Percentiles rank a stretch among this genome's conserved stretches.
Conservation (phyloP, 1,140 invertebrate species). For the Platyura marginata region DNA sequence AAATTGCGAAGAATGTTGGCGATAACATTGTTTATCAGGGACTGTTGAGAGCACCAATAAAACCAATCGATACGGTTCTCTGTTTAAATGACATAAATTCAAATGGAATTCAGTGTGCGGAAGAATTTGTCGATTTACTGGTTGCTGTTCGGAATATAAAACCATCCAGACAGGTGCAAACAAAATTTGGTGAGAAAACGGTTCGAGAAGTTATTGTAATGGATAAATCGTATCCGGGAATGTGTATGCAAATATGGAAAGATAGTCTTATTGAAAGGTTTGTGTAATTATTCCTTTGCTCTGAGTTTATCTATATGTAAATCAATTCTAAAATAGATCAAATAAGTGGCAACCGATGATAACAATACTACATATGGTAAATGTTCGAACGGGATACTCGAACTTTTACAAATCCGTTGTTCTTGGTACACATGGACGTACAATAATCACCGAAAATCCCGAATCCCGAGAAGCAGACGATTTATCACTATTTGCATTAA, state of each 20-base stretch:
- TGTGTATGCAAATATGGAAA: slow-evolving; percentile 26
- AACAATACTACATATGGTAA: slow-evolving; percentile 28
- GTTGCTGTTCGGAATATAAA: slow-evolving; percentile 19
- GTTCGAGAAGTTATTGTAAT: slow-evolving; percentile 26
- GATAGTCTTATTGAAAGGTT: no score
- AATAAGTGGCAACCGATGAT: slow-evolving; percentile 22
- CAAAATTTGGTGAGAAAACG: slow-evolving; percentile 11
- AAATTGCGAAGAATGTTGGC: slow-evolving; percentile 25
- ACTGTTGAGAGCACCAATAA: slow-evolving; percentile 27
- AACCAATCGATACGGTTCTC: slow-evolving; percentile 20
- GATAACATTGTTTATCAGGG: slow-evolving; percentile 10
- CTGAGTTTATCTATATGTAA: no score
- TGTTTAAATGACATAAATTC: slow-evolving; percentile 24
- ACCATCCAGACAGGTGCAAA: slow-evolving; percentile 15
- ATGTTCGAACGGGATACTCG: slow-evolving; percentile 24
- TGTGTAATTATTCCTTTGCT: no score
- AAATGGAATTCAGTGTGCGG: slow-evolving; percentile 3
- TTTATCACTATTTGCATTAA: no score
- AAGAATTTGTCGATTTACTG: slow-evolving; percentile 19
- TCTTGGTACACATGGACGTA: slow-evolving; percentile 15
- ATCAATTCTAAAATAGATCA: slow-evolving; percentile 20
- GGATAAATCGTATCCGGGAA: slow-evolving; percentile 23
- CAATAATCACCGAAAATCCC: slow-evolving; percentile 28
- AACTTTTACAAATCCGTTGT: slow-evolving; percentile 16
- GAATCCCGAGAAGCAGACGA: not conserved